Evolutionary conservation across 2,888 invertebrate species (phyloP), one percentile per base, ranked within the genome.

Genomic region (Orchestes rusci): DNA sequence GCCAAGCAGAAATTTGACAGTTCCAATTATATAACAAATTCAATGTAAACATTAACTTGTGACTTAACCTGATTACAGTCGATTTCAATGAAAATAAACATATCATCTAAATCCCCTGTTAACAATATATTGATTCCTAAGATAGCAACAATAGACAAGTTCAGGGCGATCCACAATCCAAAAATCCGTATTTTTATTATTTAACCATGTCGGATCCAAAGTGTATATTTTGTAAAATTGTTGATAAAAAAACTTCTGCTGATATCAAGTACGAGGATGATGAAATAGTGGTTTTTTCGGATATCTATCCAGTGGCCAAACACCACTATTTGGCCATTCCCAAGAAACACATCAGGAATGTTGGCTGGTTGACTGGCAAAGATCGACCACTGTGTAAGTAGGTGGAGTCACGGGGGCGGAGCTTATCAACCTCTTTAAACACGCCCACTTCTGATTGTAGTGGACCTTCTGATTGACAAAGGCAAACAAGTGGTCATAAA

Each of bases 261-360:
- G 75, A 79, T 56, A 73, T 83, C 48, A 66, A 82, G 39, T 79
- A 74, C 55, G 79, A 87, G 71, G 83, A 86, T 56, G 83, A 88
- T 1, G 77, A 84, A 32, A 69, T 85, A 28, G 75, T 84, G 5
- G 82, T 88, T 23, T 91, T 94, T 61, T 76, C 79, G 23, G 93
- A 94, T 60, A 90, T 80, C 15, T 80, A 80, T 60, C 94, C 94
- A 3, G 89, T 84, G 0, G 76, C 87, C 0, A 75, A 75, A 10
- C 77, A 82, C 66, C 94, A 95, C 63, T 81, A 82, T 59, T 71
- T 94, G 48, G 79, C 88, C 12, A 73, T 90, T 20, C 79, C 90
- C 1, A 85, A 82, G 61, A 69, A 71, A 30, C 94, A 95, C 64
- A 82, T 89, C 45, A 72, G 74, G 16, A 84, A 84, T 69, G 80